phyloP scores from a whole-genome alignment of 2,888 invertebrate species.

The Phaonia tiefii region DNA sequence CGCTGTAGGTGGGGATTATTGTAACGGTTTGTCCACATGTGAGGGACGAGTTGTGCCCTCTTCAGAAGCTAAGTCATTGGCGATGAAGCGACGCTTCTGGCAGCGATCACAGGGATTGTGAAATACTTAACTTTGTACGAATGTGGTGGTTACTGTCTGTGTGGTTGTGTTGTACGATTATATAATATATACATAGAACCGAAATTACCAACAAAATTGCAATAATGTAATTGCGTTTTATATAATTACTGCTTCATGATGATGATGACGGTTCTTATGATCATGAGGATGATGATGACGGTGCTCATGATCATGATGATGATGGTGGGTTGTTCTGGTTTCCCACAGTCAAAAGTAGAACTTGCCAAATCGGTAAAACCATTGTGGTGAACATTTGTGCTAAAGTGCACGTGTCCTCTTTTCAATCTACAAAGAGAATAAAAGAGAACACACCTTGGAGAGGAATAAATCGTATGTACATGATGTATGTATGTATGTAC shows the following conservation, averaged over 20 bases:
- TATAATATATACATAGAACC: conserved; percentile 35
- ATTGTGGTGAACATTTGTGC: not conserved
- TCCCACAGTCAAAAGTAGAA: conserved; percentile 14
- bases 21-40: not conserved
- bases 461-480: too few relatives aligned
- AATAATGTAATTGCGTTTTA: conserved; percentile 60
- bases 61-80: conserved; percentile 21
- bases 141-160: not conserved
- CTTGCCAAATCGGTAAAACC: not conserved
- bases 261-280: conserved; percentile 15
- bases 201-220: conserved; percentile 44
- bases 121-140: conserved; percentile 16
- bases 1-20: not conserved
- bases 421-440: not conserved
- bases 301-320: not conserved
- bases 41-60: too few relatives aligned
- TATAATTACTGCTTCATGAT: conserved; percentile 34
- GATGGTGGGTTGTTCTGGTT: not conserved
- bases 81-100: conserved; percentile 49
- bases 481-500: too few relatives aligned
- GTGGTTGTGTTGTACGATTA: conserved; percentile 5
- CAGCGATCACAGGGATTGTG: conserved; percentile 60
- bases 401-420: conserved; percentile 16
- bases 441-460: too few relatives aligned
- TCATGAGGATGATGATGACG: not conserved